A percentile compares a stretch with the other conserved stretches of the same genome.
These are phyloP conservation scores for Agrilus planipennis DNA, from an alignment of 1,140 invertebrate genomes.

Conservation along the genomic window DNA sequence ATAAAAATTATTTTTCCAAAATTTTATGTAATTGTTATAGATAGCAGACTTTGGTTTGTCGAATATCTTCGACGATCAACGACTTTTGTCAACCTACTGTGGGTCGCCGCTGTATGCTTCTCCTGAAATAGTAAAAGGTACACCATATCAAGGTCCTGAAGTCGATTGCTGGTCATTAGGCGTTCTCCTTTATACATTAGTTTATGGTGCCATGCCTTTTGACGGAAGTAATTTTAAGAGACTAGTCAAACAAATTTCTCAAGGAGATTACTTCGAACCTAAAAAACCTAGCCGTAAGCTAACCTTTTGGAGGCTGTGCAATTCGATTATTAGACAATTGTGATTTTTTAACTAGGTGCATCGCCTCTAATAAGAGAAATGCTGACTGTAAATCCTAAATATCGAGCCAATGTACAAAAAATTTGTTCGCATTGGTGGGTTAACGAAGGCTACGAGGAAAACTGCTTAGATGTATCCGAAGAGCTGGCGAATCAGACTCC, in stretches of 20 bases:
- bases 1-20: too few relatives aligned
- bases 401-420: constrained; percentile 83
- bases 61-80: constrained; percentile 89
- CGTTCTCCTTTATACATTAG: constrained; percentile 92
- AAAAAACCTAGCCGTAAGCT: constrained; percentile 78
- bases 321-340: constrained; percentile 2
- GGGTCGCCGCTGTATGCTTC: constrained; percentile 96
- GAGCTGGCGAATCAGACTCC: constrained; percentile 81
- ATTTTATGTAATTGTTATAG: constrained; percentile 41
- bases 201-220: constrained; percentile 99
- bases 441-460: constrained; percentile 74
- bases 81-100: constrained; percentile 89
- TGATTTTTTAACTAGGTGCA: constrained; percentile 52
- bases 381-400: constrained; percentile 80
- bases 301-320: not conserved
- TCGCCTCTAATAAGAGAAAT: constrained; percentile 89
- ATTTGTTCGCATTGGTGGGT: constrained; percentile 93
- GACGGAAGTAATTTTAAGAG: constrained; percentile 97
- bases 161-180: constrained; percentile 93
- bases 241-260: constrained; percentile 92
- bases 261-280: constrained; percentile 95
- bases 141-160: constrained; percentile 95
- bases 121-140: constrained; percentile 97
- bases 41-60: constrained; percentile 99
- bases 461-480: constrained; percentile 76